phyloP scores from a whole-genome alignment of 2,797 vertebrate genomes.

The Podargus strigoides region DNA sequence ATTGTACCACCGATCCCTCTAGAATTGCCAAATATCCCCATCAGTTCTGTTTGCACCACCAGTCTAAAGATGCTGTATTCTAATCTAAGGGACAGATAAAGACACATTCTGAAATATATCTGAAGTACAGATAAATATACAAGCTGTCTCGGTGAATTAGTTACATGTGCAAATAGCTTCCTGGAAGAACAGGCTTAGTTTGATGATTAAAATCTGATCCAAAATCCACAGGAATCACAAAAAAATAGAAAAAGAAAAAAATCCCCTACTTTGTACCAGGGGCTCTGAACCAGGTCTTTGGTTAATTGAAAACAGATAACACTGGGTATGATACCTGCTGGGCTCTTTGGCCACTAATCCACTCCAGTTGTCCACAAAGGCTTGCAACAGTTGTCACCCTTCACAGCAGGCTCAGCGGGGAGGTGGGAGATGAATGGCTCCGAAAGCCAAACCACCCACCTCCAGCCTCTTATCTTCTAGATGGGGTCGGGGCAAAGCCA shows the following conservation, averaged over 20 bases:
- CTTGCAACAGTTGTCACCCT: background rate
- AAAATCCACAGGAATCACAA: background rate
- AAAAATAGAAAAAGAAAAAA: background rate
- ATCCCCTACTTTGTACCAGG: background rate
- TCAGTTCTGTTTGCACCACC: background rate
- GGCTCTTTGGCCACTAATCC: slow-evolving; percentile 35
- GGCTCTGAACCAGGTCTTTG: background rate
- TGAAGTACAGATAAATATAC: slow-evolving; percentile 39
- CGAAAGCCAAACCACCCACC: background rate
- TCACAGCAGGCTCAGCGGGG: background rate
- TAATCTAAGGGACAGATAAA: slow-evolving; percentile 15
- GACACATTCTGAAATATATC: background rate
- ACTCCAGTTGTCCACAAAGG: slow-evolving; percentile 29
- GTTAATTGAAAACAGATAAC: slow-evolving; percentile 7
- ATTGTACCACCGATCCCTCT: background rate
- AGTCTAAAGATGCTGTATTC: background rate
- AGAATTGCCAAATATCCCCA: background rate
- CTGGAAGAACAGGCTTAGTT: background rate
- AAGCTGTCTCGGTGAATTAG: slow-evolving; percentile 29
- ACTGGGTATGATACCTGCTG: background rate
- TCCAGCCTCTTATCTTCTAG: background rate
- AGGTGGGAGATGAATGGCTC: background rate
- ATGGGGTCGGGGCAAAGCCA: background rate
- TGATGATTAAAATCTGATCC: background rate
- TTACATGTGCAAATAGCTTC: slow-evolving; percentile 33